Evolutionary conservation across 1,140 invertebrate species (phyloP), one percentile per base, ranked within the genome.

Genomic region (Scaptomyza montana): DNA sequence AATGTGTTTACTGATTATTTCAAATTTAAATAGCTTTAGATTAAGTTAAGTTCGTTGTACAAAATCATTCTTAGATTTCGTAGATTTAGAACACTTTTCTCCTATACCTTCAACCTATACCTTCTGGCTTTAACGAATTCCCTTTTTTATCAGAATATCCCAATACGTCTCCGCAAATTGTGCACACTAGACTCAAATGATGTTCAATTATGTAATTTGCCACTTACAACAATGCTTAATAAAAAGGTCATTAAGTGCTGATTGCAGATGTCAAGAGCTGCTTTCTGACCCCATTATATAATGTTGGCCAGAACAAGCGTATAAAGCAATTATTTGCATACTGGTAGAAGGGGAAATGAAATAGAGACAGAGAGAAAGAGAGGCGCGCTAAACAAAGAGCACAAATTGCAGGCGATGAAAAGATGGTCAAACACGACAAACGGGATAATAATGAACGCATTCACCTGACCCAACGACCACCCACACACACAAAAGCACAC

Each of bases 321-420:
- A 78, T 82, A 82, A 76, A 86, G 82, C 82, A 86, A 86, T 86
- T 86, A 86, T 86, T 87, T 86, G 82, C 82, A 86, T 86, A 87
- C 77, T 64, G 62, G 9, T n/a, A 43, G 3, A 25, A 25, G 21
- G 59, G 5, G 39, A 1, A 21, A 45, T 21, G 56, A 30, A 25
- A 9, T 8, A 13, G 25, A 5, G n/a, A 16, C 0, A 7, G 8
- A 12, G 46, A 61, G 56, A 16, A 1, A 7, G 8, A 12, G 46
- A 61, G 56, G 49, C 47, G 49, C 47, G 54, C 65, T 69, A 57
- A 65, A 86, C 82, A 86, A 86, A 78, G 72, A 67, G 76, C 78
- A 51, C 78, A 86, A 86, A 87, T 86, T 86, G 75, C 82, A 82
- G 36, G 60, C 67, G 39, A 53, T 21, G 49, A 68, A 68, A 68